These are phyloP conservation scores for Brenthis ino DNA, from an alignment of 2,888 invertebrate species.

Conservation along the genomic window DNA sequence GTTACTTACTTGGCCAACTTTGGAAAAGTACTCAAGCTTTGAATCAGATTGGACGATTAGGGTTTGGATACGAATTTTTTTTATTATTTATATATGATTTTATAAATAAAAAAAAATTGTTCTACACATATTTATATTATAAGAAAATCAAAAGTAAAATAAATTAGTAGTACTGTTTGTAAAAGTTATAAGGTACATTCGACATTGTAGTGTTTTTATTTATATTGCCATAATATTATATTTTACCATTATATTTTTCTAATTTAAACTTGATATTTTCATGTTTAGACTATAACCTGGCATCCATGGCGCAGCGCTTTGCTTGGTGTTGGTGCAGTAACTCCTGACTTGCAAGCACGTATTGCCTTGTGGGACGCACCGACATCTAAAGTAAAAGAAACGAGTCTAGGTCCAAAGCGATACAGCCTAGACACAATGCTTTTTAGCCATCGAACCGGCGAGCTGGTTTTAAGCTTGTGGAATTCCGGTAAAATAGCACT, in stretches of 20 bases:
- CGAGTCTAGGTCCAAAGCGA: conserved; percentile 45
- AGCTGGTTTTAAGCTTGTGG: conserved; percentile 73
- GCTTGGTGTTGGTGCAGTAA: conserved; percentile 60
- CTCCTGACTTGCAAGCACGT: conserved; percentile 45
- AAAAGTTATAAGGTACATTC: too few relatives aligned
- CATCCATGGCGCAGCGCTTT: conserved; percentile 76
- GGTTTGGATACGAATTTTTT: conserved; percentile 44
- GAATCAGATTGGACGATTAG: conserved; percentile 56
- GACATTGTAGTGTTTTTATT: too few relatives aligned
- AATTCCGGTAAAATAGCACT: conserved; percentile 52
- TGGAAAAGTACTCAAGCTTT: conserved; percentile 49
- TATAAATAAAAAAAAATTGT: not conserved
- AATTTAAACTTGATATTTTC: not conserved
- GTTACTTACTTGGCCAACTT: conserved; percentile 61
- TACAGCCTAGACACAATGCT: conserved; percentile 68
- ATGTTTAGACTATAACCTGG: conserved; percentile 64
- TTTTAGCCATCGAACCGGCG: conserved; percentile 71
- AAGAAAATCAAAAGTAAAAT: too few relatives aligned
- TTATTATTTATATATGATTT: not conserved
- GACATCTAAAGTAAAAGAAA: conserved; percentile 44
- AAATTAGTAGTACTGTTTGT: too few relatives aligned
- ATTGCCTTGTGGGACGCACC: conserved; percentile 65
- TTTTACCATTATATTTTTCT: too few relatives aligned
- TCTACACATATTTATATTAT: too few relatives aligned
- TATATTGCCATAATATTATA: too few relatives aligned